Percentiles rank a stretch among this genome's conserved stretches.
Evolutionary conservation across 2,113 vertebrate genomes (phyloP).

Genomic region (Coturnix japonica): DNA sequence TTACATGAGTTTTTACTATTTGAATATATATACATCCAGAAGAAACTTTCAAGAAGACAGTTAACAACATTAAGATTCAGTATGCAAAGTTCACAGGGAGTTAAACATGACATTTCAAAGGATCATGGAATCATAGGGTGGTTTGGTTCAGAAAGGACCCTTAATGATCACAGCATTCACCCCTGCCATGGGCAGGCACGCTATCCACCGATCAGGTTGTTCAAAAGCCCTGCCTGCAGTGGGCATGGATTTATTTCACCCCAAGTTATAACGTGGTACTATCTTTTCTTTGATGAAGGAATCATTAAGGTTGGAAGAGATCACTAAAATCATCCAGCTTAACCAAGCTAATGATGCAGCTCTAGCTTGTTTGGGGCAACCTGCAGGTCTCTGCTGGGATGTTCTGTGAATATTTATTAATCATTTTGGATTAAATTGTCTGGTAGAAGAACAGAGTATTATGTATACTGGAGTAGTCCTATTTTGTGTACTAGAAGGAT

Average conservation of each 20-base stretch:
- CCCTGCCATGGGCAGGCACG: not conserved
- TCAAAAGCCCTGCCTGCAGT: not conserved
- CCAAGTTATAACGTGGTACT: not conserved
- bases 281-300: not conserved
- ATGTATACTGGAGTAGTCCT: not conserved
- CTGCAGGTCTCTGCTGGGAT: not conserved
- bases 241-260: not conserved
- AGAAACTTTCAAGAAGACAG: not conserved
- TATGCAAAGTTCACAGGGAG: not conserved
- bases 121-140: not conserved
- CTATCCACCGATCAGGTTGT: not conserved
- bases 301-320: no score
- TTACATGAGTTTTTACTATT: not conserved
- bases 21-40: accelerated
- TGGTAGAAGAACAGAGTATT: not conserved
- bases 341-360: not conserved
- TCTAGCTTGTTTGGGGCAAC: not conserved
- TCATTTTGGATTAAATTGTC: not conserved
- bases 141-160: not conserved
- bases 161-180: not conserved
- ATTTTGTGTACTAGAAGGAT: not conserved
- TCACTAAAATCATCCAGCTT: no score
- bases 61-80: not conserved
- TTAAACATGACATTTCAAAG: not conserved
- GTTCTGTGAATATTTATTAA: not conserved